Evolutionary conservation across 1,140 invertebrate genomes (phyloP).

Genomic region (Bathynomus jamesi): DNA sequence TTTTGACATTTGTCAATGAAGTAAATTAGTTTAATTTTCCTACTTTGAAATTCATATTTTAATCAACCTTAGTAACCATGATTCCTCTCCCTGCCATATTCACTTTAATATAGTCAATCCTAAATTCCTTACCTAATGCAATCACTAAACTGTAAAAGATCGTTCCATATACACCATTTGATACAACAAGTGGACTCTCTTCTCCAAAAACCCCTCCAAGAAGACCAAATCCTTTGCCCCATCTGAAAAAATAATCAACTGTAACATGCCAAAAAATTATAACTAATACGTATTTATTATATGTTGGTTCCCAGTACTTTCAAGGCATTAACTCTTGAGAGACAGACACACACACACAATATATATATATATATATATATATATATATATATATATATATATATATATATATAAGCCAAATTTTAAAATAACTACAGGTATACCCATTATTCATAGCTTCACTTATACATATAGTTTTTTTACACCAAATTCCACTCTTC

Average conservation of each 20-base stretch:
- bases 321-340: no score
- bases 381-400: not conserved
- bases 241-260: not conserved
- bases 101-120: no score
- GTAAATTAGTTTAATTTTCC: not conserved
- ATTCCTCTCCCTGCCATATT: no score
- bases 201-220: not conserved
- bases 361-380: slow-evolving; percentile 1
- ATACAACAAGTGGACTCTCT: not conserved
- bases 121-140: not conserved
- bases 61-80: not conserved
- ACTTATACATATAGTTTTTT: not conserved
- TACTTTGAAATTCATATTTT: not conserved
- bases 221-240: not conserved
- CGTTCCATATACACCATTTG: not conserved
- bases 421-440: no score
- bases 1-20: not conserved
- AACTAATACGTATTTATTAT: not conserved
- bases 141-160: not conserved
- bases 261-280: not conserved
- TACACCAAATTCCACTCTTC: not conserved
- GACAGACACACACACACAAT: not conserved
- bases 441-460: no score
- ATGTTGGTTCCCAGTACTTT: no score
- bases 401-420: not conserved